These are phyloP conservation scores for Fistularia tabacaria DNA, from an alignment of 2,797 vertebrate species.

Conservation along the genomic window DNA sequence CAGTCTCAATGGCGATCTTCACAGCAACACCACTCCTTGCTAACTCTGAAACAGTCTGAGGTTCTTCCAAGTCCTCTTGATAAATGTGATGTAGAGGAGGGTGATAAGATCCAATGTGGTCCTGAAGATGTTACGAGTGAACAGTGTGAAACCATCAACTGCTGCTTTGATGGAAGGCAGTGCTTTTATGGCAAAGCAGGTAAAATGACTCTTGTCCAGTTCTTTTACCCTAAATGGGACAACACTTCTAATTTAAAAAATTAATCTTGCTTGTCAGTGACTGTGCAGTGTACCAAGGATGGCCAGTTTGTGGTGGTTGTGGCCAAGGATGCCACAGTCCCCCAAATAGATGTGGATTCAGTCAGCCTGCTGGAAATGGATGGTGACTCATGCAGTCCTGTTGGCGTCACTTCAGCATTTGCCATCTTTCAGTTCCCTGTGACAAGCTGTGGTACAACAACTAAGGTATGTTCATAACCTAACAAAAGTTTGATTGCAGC, in stretches of 20 bases:
- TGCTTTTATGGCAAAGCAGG: slow-evolving; percentile 74
- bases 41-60: slow-evolving; percentile 14
- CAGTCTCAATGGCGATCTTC: slow-evolving; percentile 29
- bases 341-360: slow-evolving; percentile 58
- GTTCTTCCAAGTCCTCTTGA: slow-evolving; percentile 23
- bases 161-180: slow-evolving; percentile 62
- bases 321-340: slow-evolving; percentile 61
- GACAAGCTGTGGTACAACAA: slow-evolving; percentile 68
- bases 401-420: slow-evolving; percentile 54
- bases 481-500: too few species aligned
- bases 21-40: too few species aligned
- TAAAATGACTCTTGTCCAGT: too few species aligned
- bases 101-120: slow-evolving; percentile 65
- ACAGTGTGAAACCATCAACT: slow-evolving; percentile 65
- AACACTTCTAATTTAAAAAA: background rate
- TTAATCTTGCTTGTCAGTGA: slow-evolving; percentile 54
- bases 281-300: slow-evolving; percentile 74
- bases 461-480: slow-evolving; percentile 41
- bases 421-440: slow-evolving; percentile 73
- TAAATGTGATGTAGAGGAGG: slow-evolving; percentile 56
- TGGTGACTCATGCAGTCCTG: slow-evolving; percentile 48
- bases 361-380: slow-evolving; percentile 56
- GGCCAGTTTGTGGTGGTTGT: slow-evolving; percentile 76
- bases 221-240: background rate
- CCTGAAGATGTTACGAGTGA: slow-evolving; percentile 39